These are phyloP conservation scores for Hypsibius dujardini DNA, from an alignment of 1,140 invertebrate genomes.

Conservation along the genomic window DNA sequence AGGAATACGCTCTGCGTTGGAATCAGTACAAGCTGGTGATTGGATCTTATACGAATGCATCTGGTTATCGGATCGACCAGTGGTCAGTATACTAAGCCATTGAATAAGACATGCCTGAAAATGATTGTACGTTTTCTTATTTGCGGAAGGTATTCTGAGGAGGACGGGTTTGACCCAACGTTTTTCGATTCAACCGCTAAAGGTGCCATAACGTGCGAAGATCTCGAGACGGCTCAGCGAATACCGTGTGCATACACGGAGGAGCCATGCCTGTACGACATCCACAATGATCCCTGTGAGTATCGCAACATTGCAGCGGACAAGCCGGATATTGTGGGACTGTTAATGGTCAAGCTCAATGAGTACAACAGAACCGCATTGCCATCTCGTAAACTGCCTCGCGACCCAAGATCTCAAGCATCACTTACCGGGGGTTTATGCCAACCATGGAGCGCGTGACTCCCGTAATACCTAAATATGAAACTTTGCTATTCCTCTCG, in stretches of 20 bases:
- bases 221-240: neutral
- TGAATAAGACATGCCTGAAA: neutral
- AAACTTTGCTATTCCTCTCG: too few species aligned
- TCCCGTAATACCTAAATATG: too few species aligned
- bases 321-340: neutral
- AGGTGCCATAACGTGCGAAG: too few species aligned
- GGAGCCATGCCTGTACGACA: neutral
- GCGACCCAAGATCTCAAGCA: neutral
- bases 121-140: neutral
- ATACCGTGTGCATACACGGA: neutral
- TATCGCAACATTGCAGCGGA: neutral
- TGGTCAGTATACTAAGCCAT: neutral
- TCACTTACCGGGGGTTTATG: too few species aligned
- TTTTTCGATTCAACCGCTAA: neutral
- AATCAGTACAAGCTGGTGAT: slow-evolving; percentile 17
- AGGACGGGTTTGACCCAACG: neutral
- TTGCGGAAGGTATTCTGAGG: neutral
- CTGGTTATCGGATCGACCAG: neutral
- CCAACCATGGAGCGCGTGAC: too few species aligned
- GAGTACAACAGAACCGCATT: neutral
- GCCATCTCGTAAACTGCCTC: neutral
- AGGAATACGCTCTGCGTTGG: slow-evolving; percentile 26
- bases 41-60: neutral
- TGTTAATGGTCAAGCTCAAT: neutral
- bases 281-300: neutral